Evolutionary conservation across 1,140 invertebrate species (phyloP).

Genomic region (Camponotus pennsylvanicus): DNA sequence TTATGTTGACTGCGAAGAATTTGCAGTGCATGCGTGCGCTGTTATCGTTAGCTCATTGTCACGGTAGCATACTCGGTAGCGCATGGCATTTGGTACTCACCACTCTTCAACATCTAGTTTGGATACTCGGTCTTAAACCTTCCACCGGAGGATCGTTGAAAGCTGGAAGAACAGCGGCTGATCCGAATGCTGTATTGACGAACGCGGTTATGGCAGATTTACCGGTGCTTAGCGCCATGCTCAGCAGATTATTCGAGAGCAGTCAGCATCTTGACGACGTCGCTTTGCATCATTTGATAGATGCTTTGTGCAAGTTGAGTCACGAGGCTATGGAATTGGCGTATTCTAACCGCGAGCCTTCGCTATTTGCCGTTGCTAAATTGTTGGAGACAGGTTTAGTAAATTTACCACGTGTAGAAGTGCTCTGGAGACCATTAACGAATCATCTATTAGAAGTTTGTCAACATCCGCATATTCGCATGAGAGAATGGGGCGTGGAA

Average conservation of each 20-base stretch:
- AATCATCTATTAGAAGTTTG: conserved; percentile 98
- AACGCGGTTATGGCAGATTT: conserved; percentile 98
- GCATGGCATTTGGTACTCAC: conserved; percentile 98
- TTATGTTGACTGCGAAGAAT: conserved; percentile 99
- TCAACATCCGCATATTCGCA: conserved; percentile 97
- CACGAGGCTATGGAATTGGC: conserved; percentile 99
- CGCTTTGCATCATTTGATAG: conserved; percentile 97
- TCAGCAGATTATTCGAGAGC: conserved; percentile 97
- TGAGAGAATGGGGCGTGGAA: conserved; percentile 99
- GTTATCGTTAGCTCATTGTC: conserved; percentile 95
- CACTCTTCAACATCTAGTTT: conserved; percentile 98
- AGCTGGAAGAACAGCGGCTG: conserved; percentile 90
- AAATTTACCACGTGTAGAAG: conserved; percentile 97
- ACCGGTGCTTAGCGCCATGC: conserved; percentile 96
- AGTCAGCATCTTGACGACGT: conserved; percentile 98
- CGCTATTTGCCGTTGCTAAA: conserved; percentile 98
- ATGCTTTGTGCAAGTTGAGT: conserved; percentile 98
- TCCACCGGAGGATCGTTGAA: conserved; percentile 97
- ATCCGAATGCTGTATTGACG: conserved; percentile 97
- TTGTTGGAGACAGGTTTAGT: conserved; percentile 98
- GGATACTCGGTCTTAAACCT: conserved; percentile 98
- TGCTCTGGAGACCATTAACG: conserved; percentile 98
- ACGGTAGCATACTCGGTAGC: conserved; percentile 96
- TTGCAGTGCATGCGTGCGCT: conserved; percentile 98
- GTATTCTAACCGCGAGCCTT: conserved; percentile 98